A percentile compares a stretch with the other conserved stretches of the same genome.
phyloP scores from a whole-genome alignment of 2,888 invertebrate species.

The Coenonympha glycerion region DNA sequence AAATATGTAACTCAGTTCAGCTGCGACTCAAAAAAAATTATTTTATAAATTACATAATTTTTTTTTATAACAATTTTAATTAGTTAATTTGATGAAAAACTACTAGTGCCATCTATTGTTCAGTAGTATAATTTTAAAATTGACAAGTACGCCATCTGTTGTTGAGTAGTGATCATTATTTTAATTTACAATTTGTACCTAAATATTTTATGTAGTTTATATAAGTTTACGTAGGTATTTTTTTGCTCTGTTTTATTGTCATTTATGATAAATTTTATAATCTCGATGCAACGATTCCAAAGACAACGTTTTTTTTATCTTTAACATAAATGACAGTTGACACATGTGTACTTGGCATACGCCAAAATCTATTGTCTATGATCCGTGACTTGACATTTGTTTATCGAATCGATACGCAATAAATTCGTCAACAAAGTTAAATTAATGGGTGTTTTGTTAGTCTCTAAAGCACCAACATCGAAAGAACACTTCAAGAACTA shows the following conservation, averaged over 20 bases:
- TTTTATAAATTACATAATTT: no score
- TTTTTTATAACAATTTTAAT: no score
- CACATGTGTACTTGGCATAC: not conserved
- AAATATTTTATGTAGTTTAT: no score
- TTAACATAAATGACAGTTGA: no score
- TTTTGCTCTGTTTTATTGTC: no score
- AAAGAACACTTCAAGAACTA: constrained; percentile 41
- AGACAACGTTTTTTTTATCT: no score
- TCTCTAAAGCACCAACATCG: constrained; percentile 39
- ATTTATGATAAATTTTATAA: not conserved
- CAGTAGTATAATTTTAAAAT: not conserved
- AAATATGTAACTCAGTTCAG: no score
- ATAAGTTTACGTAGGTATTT: no score
- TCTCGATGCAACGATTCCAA: no score
- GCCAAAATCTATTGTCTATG: constrained; percentile 2
- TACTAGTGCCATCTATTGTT: not conserved
- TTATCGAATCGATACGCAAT: constrained; percentile 45
- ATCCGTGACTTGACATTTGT: constrained; percentile 45
- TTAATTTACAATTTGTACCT: no score
- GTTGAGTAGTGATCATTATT: not conserved
- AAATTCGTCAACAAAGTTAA: constrained; percentile 62
- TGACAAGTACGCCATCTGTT: not conserved
- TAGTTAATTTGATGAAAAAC: no score
- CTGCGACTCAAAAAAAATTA: no score
- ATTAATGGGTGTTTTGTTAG: constrained; percentile 47